Evolutionary conservation across 1,140 invertebrate species (phyloP).

Genomic region (Metaphire vulgaris): DNA sequence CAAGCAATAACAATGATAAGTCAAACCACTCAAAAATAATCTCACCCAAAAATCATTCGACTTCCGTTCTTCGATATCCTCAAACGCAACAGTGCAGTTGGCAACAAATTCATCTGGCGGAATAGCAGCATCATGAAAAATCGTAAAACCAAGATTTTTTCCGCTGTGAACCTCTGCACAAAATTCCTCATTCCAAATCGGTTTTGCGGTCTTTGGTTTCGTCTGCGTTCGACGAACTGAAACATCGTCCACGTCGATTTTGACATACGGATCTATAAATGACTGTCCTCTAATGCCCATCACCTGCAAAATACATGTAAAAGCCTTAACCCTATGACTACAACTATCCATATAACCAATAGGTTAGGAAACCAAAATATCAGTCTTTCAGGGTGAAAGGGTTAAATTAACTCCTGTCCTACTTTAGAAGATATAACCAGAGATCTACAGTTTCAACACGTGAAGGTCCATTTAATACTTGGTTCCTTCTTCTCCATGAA

Average conservation of each 20-base stretch:
- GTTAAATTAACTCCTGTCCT: too few species aligned
- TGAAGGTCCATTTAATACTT: too few species aligned
- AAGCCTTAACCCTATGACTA: too few species aligned
- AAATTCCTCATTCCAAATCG: constrained; percentile 54
- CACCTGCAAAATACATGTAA: not conserved
- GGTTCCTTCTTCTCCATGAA: too few species aligned
- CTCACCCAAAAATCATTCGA: constrained; percentile 19
- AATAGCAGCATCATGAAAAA: constrained; percentile 97
- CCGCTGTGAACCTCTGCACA: constrained; percentile 85
- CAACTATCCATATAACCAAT: too few species aligned
- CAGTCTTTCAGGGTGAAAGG: too few species aligned
- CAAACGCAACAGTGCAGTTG: constrained; percentile 90
- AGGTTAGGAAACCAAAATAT: too few species aligned
- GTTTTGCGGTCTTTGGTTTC: constrained; percentile 78
- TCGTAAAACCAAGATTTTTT: constrained; percentile 82
- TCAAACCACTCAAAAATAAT: too few species aligned
- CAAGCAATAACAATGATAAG: too few species aligned
- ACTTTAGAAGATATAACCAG: too few species aligned
- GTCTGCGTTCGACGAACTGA: constrained; percentile 75
- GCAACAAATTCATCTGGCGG: constrained; percentile 95
- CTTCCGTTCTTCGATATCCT: constrained; percentile 63
- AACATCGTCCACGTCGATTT: constrained; percentile 85
- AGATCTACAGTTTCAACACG: too few species aligned
- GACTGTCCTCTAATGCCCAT: constrained; percentile 1
- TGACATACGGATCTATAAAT: constrained; percentile 87